A percentile compares a stretch with the other conserved stretches of the same genome.
Conservation (phyloP, 1,140 invertebrate genomes). For the Sitobion miscanthi region DNA sequence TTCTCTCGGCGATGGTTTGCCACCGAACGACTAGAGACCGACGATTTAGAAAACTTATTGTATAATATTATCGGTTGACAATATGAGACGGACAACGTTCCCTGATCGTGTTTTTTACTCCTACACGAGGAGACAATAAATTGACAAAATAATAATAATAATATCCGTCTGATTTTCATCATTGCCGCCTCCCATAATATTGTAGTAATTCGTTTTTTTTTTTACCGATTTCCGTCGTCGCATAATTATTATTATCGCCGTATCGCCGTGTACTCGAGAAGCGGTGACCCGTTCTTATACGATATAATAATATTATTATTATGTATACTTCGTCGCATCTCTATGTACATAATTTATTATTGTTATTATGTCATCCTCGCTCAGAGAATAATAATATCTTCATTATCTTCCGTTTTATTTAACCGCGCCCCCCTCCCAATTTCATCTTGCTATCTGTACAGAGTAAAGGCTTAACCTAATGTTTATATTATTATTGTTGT, state of each 20-base stretch:
- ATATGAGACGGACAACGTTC: not conserved
- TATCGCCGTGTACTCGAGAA: not conserved
- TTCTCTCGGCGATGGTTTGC: not conserved
- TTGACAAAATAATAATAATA: not conserved
- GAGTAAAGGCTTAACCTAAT: conserved; percentile 4
- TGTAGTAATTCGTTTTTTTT: not conserved
- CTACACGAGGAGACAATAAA: not conserved
- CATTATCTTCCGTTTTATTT: conserved; percentile 14
- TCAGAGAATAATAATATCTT: conserved; percentile 1
- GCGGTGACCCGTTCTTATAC: conserved; percentile 10
- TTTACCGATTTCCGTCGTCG: not conserved
- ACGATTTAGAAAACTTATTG: not conserved
- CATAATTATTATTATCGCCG: not conserved
- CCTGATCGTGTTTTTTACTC: not conserved
- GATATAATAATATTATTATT: conserved; percentile 19
- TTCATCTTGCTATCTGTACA: not conserved
- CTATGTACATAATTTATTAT: conserved; percentile 17
- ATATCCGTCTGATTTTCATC: not conserved
- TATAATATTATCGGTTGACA: not conserved
- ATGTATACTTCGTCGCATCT: not conserved
- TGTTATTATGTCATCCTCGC: not conserved
- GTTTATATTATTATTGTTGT: not conserved
- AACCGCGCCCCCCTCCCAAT: not conserved
- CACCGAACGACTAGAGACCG: not conserved
- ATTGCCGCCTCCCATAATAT: not conserved